Base-by-base conservation (phyloP, 2,888 invertebrate genomes). In the Ormyrus labotus region DNA sequence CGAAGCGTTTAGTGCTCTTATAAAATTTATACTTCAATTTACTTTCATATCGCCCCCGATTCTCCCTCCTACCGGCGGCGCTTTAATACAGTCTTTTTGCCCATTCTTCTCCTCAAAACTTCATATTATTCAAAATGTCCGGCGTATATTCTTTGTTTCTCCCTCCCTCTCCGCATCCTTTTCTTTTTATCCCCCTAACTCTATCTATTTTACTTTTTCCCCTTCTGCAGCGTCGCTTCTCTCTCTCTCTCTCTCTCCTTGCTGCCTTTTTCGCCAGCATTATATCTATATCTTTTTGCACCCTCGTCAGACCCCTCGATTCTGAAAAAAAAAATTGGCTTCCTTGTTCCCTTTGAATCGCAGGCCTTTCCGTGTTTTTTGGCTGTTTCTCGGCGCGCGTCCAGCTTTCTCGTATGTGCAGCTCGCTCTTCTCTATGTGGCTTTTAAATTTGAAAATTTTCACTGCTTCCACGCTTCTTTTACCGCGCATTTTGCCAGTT, bases 291-390 rank as follows among this genome's bases (percentile, higher is more conserved):
- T 76, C 61, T 80, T 64, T 65, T 67, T 71, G 61, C 67, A 76
- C 76, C 80, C 80, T 71, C 73, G 78, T 75, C 68, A 76, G 63
- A 69, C 75, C 82, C 61, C 73, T 77, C 73, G 82, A 77, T 78
- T 68, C 55, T 34, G 64, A 69, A 75, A 76, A 64, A 61, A 76
- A 78, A 79, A 79, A 74, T 74, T 69, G 73, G 72, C 70, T 81
- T 69, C 70, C 70, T 63, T 70, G 73, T 81, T 75, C 74, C 72
- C 61, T 71, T 81, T 78, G 78, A 73, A 70, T 78, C 48, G 81
- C 65, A 50, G 57, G 58, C 69, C 67, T 65, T 78, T 61, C 64
- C 74, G 58, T 70, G 74, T 53, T 67, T 79, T 78, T 79, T 69
- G 58, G 69, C 51, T 10, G 58, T 68, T 79, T 74, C 63, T 67